Percentiles rank a stretch among this genome's conserved stretches.
Evolutionary conservation across 2,888 invertebrate genomes (phyloP).

Genomic region (Kryphioiulus occultus): DNA sequence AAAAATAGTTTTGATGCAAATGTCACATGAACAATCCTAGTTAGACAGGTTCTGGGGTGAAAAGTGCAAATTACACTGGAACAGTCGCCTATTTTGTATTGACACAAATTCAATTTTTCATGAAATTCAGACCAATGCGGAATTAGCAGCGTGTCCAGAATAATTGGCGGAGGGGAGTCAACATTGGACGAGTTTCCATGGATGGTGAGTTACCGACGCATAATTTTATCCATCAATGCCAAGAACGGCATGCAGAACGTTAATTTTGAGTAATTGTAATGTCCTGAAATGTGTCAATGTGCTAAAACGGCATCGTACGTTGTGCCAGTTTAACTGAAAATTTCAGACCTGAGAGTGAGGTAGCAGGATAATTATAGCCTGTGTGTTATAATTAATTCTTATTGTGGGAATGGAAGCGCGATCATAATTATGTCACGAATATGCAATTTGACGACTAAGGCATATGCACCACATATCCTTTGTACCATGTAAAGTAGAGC

Average conservation of each 20-base stretch:
- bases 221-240: not conserved
- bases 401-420: no score
- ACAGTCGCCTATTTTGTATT: not conserved
- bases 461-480: no score
- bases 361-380: no score
- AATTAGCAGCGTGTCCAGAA: slow-evolving; percentile 42
- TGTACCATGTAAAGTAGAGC: no score
- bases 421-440: no score
- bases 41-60: not conserved
- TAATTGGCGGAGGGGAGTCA: slow-evolving; percentile 50
- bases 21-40: not conserved
- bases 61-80: not conserved
- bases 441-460: no score
- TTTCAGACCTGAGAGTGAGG: no score
- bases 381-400: no score
- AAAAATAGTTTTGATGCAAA: not conserved
- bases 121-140: slow-evolving; percentile 45
- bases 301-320: not conserved
- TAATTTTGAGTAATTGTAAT: not conserved
- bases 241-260: not conserved
- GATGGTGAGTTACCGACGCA: slow-evolving; percentile 48
- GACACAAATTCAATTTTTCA: not conserved
- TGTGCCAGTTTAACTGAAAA: no score
- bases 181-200: slow-evolving; percentile 51
- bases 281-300: not conserved